phyloP scores from a whole-genome alignment of 2,113 vertebrate species.

The Pomatostomus ruficeps region DNA sequence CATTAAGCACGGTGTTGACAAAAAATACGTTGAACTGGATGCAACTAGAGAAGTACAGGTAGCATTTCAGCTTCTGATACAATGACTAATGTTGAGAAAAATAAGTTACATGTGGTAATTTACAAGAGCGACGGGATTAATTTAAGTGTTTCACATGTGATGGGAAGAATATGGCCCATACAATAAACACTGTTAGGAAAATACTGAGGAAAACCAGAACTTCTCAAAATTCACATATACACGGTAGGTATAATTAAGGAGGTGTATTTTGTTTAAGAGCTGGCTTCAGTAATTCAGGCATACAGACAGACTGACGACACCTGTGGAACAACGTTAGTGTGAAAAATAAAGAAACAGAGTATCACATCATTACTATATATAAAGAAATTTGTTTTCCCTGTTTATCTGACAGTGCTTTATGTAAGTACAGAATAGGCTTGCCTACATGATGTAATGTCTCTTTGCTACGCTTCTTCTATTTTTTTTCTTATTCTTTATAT shows the following conservation, averaged over 20 bases:
- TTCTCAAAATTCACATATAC: background rate
- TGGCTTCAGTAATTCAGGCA: background rate
- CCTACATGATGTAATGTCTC: background rate
- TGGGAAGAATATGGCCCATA: background rate
- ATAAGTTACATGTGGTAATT: background rate
- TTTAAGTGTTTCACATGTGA: background rate
- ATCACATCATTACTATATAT: background rate
- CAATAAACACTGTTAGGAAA: background rate
- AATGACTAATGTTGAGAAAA: background rate
- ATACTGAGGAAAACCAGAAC: background rate
- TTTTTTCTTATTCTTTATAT: background rate
- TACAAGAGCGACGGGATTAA: background rate
- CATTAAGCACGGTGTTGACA: background rate
- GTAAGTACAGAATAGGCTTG: background rate
- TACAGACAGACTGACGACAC: background rate
- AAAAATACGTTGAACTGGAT: background rate
- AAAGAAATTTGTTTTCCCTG: background rate
- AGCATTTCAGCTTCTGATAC: background rate
- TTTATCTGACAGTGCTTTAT: background rate
- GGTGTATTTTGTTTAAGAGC: background rate
- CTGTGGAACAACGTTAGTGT: background rate
- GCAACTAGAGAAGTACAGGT: background rate
- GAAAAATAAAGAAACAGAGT: background rate
- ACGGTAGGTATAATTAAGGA: background rate
- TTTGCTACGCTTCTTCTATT: background rate